These are phyloP conservation scores for Paracentrotus lividus DNA, from an alignment of 53 echinoderm and acorn worm genomes.

Conservation along the genomic window DNA sequence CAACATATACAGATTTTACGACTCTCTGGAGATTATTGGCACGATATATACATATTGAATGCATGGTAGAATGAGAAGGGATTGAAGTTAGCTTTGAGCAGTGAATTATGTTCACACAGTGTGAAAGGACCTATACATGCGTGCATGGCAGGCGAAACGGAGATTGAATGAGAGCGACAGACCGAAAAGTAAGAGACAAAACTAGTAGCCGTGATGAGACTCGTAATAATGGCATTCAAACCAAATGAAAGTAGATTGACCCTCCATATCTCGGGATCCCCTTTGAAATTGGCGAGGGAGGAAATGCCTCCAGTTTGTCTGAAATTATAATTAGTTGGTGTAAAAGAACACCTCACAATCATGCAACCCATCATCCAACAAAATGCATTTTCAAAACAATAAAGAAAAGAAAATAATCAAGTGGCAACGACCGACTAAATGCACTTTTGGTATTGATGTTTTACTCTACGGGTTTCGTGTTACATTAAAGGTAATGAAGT, in stretches of 20 bases:
- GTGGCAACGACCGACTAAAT: conserved; percentile 17
- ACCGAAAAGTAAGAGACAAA: conserved; percentile 54
- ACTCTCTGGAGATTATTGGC: no score
- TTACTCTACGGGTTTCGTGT: not conserved
- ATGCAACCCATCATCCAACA: not conserved
- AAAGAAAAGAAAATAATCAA: not conserved
- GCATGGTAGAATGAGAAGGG: not conserved
- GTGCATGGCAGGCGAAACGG: not conserved
- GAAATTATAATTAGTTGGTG: conserved; percentile 42
- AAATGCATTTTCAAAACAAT: not conserved
- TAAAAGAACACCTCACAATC: conserved; percentile 48
- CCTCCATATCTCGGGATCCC: conserved; percentile 25
- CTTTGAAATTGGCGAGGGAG: conserved; percentile 1
- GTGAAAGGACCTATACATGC: not conserved
- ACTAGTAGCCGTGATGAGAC: conserved; percentile 44
- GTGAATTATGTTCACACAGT: not conserved
- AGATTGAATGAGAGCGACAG: conserved; percentile 60
- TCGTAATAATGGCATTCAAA: conserved; percentile 57
- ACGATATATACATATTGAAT: not conserved
- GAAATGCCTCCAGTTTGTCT: conserved; percentile 7
- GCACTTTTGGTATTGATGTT: conserved; percentile 27
- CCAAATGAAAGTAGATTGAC: conserved; percentile 56
- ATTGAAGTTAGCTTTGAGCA: not conserved
- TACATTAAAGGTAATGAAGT: not conserved
- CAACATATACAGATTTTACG: no score